A percentile compares a stretch with the other conserved stretches of the same genome.
phyloP scores from a whole-genome alignment of 2,113 vertebrate species.

The Gymnarchus niloticus region DNA sequence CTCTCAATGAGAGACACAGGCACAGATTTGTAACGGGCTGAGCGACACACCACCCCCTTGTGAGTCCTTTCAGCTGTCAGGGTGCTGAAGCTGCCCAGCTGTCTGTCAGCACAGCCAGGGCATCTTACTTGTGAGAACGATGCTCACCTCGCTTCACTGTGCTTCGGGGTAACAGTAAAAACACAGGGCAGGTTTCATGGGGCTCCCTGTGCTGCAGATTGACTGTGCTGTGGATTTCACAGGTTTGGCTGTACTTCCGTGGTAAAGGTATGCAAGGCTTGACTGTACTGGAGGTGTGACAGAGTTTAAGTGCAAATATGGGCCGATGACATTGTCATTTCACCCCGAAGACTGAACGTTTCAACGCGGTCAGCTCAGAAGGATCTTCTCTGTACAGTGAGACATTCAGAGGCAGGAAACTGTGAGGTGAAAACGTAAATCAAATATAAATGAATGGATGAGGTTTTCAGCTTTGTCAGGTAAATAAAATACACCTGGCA shows the following conservation, averaged over 20 bases:
- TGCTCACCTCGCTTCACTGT: background rate
- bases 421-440: background rate
- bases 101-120: too few species aligned
- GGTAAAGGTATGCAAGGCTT: background rate
- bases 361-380: too few species aligned
- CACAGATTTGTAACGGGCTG: too few species aligned
- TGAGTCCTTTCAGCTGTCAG: too few species aligned
- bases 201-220: background rate
- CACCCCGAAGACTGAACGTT: background rate
- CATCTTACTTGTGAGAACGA: too few species aligned
- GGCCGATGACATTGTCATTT: background rate
- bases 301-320: background rate
- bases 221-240: background rate
- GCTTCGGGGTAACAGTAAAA: too few species aligned
- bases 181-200: background rate
- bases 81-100: too few species aligned
- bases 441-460: background rate
- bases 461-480: background rate
- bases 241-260: background rate
- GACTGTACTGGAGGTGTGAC: background rate
- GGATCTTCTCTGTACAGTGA: background rate
- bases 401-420: background rate
- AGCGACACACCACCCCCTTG: too few species aligned
- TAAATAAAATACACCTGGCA: background rate
- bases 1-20: too few species aligned